Percentiles rank a stretch among this genome's conserved stretches.
These are phyloP conservation scores for Drosophila nebulosa DNA, from an alignment of 1,140 invertebrate species.

Conservation along the genomic window DNA sequence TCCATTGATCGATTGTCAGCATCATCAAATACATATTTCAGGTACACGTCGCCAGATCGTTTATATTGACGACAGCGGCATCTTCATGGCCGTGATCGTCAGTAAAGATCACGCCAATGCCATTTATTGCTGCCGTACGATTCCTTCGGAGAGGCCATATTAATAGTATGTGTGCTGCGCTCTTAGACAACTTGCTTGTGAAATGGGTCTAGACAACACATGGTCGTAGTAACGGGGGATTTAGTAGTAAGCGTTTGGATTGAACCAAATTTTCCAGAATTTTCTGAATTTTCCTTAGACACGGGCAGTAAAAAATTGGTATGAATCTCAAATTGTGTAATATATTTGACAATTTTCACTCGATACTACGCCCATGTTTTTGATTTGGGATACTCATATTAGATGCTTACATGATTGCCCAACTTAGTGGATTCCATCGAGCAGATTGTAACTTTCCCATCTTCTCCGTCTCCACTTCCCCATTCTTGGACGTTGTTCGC, in stretches of 20 bases:
- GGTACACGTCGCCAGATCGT: constrained; percentile 6
- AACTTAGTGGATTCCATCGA: background rate
- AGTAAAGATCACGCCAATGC: constrained; percentile 51
- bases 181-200: background rate
- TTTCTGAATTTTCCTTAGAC: too few relatives aligned
- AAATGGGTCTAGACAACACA: background rate
- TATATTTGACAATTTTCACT: too few relatives aligned
- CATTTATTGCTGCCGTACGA: constrained; percentile 50
- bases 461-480: background rate
- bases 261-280: too few relatives aligned
- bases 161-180: background rate
- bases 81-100: constrained; percentile 58
- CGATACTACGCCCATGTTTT: too few relatives aligned
- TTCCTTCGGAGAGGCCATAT: constrained; percentile 35
- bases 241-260: too few relatives aligned
- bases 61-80: constrained; percentile 19
- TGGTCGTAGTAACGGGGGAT: background rate
- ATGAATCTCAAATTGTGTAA: too few relatives aligned
- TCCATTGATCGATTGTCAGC: constrained; percentile 71
- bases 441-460: too few relatives aligned
- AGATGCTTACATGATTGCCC: too few relatives aligned
- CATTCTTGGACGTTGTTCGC: constrained; percentile 16
- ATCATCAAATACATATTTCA: constrained; percentile 74
- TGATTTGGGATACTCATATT: too few relatives aligned
- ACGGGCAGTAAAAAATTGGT: too few relatives aligned